phyloP scores from a whole-genome alignment of 2,888 invertebrate species.

The Rhimphoctona megacephalus region DNA sequence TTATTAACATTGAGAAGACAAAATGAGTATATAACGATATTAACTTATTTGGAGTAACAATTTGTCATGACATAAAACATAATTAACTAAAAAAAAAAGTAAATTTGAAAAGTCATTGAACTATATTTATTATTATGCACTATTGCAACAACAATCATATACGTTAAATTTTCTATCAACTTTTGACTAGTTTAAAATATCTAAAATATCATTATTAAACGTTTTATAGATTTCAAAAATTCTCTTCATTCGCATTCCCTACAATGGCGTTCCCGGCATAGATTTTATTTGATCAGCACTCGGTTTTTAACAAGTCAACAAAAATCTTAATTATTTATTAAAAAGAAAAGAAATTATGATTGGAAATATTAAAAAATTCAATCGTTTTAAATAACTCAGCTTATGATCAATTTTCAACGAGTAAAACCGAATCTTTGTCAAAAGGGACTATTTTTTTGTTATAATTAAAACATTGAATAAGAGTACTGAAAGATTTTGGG shows the following conservation, averaged over 20 bases:
- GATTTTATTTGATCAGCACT: not conserved
- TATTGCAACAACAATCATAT: not conserved
- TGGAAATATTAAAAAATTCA: too few species aligned
- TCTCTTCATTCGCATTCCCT: not conserved
- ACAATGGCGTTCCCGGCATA: not conserved
- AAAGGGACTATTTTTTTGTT: not conserved
- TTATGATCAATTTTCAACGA: not conserved
- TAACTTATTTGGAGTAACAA: not conserved
- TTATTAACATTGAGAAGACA: not conserved
- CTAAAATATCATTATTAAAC: not conserved
- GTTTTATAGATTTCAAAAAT: not conserved
- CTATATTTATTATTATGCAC: not conserved
- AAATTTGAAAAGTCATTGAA: not conserved
- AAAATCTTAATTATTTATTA: not conserved
- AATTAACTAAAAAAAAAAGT: not conserved
- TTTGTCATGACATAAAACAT: not conserved
- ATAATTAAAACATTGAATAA: not conserved
- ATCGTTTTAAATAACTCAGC: too few species aligned
- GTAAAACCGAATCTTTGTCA: not conserved
- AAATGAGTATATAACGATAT: not conserved
- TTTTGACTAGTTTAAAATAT: slow-evolving; percentile 29
- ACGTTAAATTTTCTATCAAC: not conserved
- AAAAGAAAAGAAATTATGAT: not conserved
- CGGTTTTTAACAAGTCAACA: not conserved
- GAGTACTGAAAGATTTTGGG: too few species aligned